Evolutionary conservation across 2,797 vertebrate genomes (phyloP), one percentile per base, ranked within the genome.

Genomic region (Sebastes hubbsi): DNA sequence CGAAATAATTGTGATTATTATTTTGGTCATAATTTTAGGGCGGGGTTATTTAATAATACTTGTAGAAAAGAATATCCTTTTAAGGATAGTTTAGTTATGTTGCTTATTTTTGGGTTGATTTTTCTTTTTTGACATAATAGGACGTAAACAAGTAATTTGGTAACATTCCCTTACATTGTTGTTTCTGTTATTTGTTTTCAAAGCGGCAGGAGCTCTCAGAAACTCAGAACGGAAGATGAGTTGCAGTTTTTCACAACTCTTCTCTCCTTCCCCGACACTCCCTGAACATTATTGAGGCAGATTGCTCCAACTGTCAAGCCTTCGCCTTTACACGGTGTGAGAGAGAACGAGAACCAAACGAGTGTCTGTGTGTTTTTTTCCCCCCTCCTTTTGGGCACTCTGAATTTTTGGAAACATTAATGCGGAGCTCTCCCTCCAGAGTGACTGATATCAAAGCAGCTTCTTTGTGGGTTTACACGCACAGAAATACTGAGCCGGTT

Each of bases 391-490:
- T 59, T 59, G 71, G 61, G 70, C 49, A 73, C 56, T 83, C 59
- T 69, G 65, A 83, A 82, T 87, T 74, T 86, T 67, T 80, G 65
- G 59, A 80, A 85, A 88, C 77, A 83, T 84, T 63, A 86, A 82
- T 84, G 84, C 20, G 12, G 29, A 49, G 63, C 78, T 78, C 80
- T 80, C 73, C 81, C 92, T 88, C 83, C 58, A 73, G 87, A 91
- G 86, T 75, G 63, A 73, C 89, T 86, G 58, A 61, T 91, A 91
- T 93, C 85, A 95, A 91, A 94, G 91, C 84, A 88, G 69, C 72
- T 80, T 91, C 80, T 89, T 85, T 85, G 87, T 92, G 78, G 88
- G 72, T 89, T 90, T 83, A 78, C 71, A 79, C 27, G 27, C 70
- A 27, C 66, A 78, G 54, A 81, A 77, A 87, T 72, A 86, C 63